Conservation (phyloP, 92 coral and sea anemone species). For the Phenganax subtilis region DNA sequence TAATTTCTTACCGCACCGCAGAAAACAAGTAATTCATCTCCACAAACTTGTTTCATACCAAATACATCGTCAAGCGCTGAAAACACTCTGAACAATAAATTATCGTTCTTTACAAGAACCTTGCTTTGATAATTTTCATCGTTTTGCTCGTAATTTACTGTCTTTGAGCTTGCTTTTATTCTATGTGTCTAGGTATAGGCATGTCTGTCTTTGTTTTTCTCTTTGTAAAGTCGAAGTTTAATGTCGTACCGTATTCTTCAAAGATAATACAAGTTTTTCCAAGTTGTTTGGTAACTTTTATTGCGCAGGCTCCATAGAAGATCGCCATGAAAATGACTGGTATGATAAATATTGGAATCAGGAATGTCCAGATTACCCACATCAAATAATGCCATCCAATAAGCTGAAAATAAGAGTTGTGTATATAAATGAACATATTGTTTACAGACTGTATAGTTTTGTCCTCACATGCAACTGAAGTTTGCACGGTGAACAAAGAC, state of each 20-base stretch:
- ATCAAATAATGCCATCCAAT: constrained; percentile 78
- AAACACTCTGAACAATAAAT: background rate
- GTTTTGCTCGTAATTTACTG: too few species aligned
- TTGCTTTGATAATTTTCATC: too few species aligned
- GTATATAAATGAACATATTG: too few species aligned
- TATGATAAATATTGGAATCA: constrained; percentile 74
- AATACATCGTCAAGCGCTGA: constrained; percentile 84
- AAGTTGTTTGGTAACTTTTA: constrained; percentile 83
- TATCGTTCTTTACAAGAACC: background rate
- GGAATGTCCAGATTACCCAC: constrained; percentile 80
- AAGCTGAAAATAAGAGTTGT: constrained; percentile 45
- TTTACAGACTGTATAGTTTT: too few species aligned
- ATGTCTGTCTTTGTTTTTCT: too few species aligned
- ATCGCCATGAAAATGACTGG: constrained; percentile 93
- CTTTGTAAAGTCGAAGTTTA: too few species aligned
- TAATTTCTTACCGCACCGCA: constrained; percentile 70
- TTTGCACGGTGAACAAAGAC: too few species aligned
- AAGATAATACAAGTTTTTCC: constrained; percentile 91
- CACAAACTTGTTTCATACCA: constrained; percentile 75
- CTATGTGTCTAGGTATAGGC: too few species aligned
- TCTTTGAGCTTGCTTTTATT: too few species aligned
- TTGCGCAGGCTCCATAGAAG: constrained; percentile 81
- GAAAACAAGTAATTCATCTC: constrained; percentile 70
- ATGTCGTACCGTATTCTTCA: constrained; percentile 76
- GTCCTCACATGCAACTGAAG: too few species aligned